Percentiles rank a stretch among this genome's conserved stretches.
Conservation (phyloP, 2,113 vertebrate genomes). For the Stercorarius parasiticus region DNA sequence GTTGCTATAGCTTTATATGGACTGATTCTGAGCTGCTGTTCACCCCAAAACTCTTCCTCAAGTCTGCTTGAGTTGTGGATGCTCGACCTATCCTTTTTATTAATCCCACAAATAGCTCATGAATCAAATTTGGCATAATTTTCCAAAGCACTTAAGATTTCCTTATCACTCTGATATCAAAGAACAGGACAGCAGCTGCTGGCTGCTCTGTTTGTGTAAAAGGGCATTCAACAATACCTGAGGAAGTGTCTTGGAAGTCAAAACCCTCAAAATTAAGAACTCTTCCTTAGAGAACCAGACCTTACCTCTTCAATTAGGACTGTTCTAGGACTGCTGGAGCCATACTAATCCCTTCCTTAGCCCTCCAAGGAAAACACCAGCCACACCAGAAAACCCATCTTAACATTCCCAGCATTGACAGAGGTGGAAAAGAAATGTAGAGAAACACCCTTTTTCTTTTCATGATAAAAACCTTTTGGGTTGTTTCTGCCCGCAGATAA, state of each 20-base stretch:
- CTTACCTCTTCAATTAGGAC: not conserved
- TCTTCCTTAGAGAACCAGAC: not conserved
- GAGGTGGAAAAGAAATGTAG: not conserved
- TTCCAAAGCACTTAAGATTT: not conserved
- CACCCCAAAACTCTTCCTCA: not conserved
- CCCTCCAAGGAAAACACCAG: not conserved
- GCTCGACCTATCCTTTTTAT: not conserved
- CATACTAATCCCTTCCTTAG: not conserved
- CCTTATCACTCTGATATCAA: not conserved
- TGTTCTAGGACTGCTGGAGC: not conserved
- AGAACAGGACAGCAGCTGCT: not conserved
- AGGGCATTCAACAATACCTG: not conserved
- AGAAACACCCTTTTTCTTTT: not conserved
- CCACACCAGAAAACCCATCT: not conserved
- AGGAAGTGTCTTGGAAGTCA: not conserved
- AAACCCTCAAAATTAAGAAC: not conserved
- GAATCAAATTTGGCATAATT: not conserved
- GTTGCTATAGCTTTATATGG: not conserved
- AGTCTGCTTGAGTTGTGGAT: not conserved
- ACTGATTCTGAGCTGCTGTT: not conserved
- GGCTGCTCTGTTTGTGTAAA: not conserved
- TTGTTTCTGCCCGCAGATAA: not conserved
- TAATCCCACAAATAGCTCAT: not conserved
- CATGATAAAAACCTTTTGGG: not conserved
- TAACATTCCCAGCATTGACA: not conserved